Percentiles rank a stretch among this genome's conserved stretches.
Evolutionary conservation across 2,113 vertebrate species (phyloP).

Genomic region (Glareola pratincola): DNA sequence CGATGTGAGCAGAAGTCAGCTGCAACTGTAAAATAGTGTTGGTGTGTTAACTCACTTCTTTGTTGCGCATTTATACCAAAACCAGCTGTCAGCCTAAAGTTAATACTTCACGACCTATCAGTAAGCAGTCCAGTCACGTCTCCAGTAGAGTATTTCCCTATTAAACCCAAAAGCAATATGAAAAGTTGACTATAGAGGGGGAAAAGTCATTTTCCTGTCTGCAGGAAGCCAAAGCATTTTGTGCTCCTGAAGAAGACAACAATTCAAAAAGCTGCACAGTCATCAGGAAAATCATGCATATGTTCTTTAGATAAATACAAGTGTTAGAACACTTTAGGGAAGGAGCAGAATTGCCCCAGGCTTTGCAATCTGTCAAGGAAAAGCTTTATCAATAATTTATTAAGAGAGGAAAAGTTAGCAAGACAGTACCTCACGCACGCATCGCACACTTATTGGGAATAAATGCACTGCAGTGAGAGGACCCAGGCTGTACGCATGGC

Average conservation of each 20-base stretch:
- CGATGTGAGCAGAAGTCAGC: background rate
- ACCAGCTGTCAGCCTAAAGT: background rate
- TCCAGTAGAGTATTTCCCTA: background rate
- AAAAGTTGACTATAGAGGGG: background rate
- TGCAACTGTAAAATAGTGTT: background rate
- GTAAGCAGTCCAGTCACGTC: background rate
- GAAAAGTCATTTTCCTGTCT: background rate
- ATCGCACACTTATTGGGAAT: background rate
- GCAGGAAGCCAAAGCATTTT: background rate
- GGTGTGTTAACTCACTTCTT: background rate
- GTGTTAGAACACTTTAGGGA: background rate
- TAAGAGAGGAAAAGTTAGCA: background rate
- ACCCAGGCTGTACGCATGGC: background rate
- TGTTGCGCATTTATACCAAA: background rate
- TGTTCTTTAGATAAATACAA: conserved; percentile 17
- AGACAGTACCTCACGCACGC: background rate
- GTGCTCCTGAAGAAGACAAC: background rate
- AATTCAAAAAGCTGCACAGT: conserved; percentile 19
- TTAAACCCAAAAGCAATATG: background rate
- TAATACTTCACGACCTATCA: background rate
- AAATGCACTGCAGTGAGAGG: background rate
- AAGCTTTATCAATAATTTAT: conserved; percentile 49
- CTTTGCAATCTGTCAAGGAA: conserved; percentile 8
- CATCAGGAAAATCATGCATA: background rate
- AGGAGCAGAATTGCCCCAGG: conserved; percentile 12